Percentiles rank a stretch among this genome's conserved stretches.
Conservation (phyloP, 1,140 invertebrate genomes). For the Scaptomyza pallida region DNA sequence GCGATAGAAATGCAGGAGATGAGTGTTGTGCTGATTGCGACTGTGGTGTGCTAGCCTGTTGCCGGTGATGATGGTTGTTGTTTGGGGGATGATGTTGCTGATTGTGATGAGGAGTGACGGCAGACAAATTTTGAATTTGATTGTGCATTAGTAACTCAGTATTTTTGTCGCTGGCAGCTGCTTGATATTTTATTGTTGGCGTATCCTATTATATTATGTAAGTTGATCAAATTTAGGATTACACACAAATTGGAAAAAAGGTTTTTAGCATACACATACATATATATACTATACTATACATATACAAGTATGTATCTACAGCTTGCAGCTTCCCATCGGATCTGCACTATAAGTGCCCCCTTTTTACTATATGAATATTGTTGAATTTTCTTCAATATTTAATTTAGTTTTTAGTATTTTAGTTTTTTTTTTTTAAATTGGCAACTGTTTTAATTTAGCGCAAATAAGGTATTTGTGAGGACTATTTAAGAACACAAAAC, state of each 20-base stretch:
- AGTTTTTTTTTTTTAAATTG: constrained; percentile 30
- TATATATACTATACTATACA: constrained; percentile 6
- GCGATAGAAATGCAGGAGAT: constrained; percentile 84
- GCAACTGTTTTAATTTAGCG: constrained; percentile 5
- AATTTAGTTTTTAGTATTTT: constrained; percentile 8
- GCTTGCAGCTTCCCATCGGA: too few relatives aligned
- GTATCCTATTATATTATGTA: constrained; percentile 60
- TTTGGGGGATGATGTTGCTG: constrained; percentile 68
- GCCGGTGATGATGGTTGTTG: constrained; percentile 67
- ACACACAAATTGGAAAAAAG: constrained; percentile 2
- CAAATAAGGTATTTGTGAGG: not conserved
- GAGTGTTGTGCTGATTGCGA: constrained; percentile 57
- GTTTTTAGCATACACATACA: not conserved
- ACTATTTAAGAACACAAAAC: not conserved
- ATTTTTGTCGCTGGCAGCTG: constrained; percentile 72
- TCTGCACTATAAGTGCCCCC: too few relatives aligned
- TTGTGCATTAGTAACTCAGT: constrained; percentile 78
- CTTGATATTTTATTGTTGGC: constrained; percentile 70
- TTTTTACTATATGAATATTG: not conserved
- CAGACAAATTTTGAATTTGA: constrained; percentile 78
- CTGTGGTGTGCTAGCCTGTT: constrained; percentile 63
- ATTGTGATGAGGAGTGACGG: constrained; percentile 61
- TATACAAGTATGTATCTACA: constrained; percentile 10
- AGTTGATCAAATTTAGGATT: constrained; percentile 24
- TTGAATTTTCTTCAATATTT: not conserved